A percentile compares a stretch with the other conserved stretches of the same genome.
Evolutionary conservation across 2,888 invertebrate genomes (phyloP).

Genomic region (Nephrocerus scutellatus): DNA sequence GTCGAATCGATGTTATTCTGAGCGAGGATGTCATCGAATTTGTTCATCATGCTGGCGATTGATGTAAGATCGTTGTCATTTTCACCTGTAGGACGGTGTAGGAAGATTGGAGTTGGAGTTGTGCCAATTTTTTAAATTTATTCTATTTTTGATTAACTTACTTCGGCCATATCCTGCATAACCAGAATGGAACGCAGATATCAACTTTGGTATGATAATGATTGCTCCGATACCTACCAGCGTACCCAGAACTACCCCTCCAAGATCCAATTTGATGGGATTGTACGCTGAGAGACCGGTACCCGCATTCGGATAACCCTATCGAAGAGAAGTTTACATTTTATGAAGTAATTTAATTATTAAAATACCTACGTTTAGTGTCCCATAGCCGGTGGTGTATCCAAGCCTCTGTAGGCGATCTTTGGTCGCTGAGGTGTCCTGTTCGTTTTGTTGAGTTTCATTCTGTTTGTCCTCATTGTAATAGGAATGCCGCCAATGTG

Average conservation of each 20-base stretch:
- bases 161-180: constrained; percentile 60
- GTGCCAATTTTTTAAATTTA: not conserved
- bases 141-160: constrained; percentile 30
- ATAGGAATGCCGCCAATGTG: constrained; percentile 38
- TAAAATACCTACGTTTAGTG: constrained; percentile 34
- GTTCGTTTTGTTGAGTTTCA: constrained; percentile 32
- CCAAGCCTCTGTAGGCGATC: constrained; percentile 44
- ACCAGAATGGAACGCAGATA: constrained; percentile 62
- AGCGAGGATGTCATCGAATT: constrained; percentile 59
- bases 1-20: constrained; percentile 66
- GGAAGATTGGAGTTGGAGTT: too few species aligned
- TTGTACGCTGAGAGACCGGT: constrained; percentile 57
- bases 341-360: not conserved
- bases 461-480: constrained; percentile 37
- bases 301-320: constrained; percentile 47
- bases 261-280: constrained; percentile 73
- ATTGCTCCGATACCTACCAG: constrained; percentile 75
- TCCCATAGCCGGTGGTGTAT: constrained; percentile 45
- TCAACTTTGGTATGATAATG: constrained; percentile 69
- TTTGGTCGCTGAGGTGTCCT: constrained; percentile 35
- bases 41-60: constrained; percentile 57
- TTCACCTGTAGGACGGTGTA: constrained; percentile 46
- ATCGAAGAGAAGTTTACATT: constrained; percentile 14
- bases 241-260: constrained; percentile 73
- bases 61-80: constrained; percentile 54